Evolutionary conservation across 2,797 vertebrate genomes (phyloP), one percentile per base, ranked within the genome.

Genomic region (Brachymystax lenok): DNA sequence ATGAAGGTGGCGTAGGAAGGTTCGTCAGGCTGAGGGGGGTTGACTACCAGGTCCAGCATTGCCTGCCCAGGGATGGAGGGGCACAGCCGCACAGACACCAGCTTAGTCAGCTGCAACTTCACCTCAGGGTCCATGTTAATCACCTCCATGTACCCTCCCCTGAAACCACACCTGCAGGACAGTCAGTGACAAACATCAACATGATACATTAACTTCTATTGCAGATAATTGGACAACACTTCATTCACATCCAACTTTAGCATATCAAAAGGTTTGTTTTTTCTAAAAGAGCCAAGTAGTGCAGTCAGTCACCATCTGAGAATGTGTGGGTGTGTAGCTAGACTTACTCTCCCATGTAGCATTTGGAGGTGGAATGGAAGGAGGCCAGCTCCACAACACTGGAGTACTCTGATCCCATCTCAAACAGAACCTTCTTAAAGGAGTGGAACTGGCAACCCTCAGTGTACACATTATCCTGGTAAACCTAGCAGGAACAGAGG

Each of bases 331-430:
- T 46, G 40, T 69, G 1, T 2, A 10, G 64, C 7, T 2, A 13
- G 17, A 95, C 97, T 93, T 85, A 99, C 97, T 98, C 97, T 90
- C 96, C 97, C 96, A 97, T 96, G 94, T 95, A 98, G 86, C 97
- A 96, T 84, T 98, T 99, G 80, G 97, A 99, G 59, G 94, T 88
- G 19, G 97, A 98, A 88, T 98, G 96, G 89, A 98, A 98, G 46
- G 96, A 98, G 64, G 95, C 96, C 76, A 99, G 86, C 85, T 99
- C 97, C 88, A 98, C 93, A 10, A 63, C 87, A 0, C 81, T 76
- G 0, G 95, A 90, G 79, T 92, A 98, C 17, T 96, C 92, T 0
- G 95, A 93, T 59, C 97, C 97, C 97, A 99, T 95, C 91, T 98
- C 96, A 72, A 91, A 93, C 76, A 99, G 88, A 3, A 99, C 97